These are phyloP conservation scores for Hippasteria phrygiana DNA, from an alignment of 53 echinoderm and acorn worm species.

Conservation along the genomic window DNA sequence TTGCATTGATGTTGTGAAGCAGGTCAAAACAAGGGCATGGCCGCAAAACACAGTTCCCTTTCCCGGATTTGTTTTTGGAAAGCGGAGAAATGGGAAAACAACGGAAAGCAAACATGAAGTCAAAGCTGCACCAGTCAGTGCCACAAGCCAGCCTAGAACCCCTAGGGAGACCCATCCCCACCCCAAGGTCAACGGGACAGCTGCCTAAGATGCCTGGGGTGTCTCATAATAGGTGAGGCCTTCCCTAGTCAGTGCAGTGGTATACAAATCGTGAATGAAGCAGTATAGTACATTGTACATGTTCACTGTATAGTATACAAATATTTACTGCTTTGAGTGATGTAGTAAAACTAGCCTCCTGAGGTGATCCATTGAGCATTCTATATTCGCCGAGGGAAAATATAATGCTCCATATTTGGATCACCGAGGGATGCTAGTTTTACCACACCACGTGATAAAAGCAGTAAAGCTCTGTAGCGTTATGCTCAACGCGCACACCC, in stretches of 20 bases:
- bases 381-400: not conserved
- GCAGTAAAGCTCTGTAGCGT: too few relatives aligned
- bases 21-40: not conserved
- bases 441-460: too few relatives aligned
- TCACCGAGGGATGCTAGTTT: too few relatives aligned
- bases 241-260: not conserved
- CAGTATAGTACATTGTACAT: too few relatives aligned
- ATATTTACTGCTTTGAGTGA: too few relatives aligned
- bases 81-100: not conserved
- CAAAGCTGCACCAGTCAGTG: not conserved
- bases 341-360: too few relatives aligned
- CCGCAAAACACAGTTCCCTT: not conserved
- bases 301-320: too few relatives aligned
- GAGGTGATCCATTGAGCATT: too few relatives aligned
- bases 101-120: conserved; percentile 1
- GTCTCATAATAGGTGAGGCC: not conserved
- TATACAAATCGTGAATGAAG: not conserved
- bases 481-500: too few relatives aligned
- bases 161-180: not conserved
- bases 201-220: not conserved
- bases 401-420: too few relatives aligned
- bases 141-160: not conserved
- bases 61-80: not conserved
- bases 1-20: not conserved
- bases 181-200: not conserved